Conservation (phyloP, 2,113 vertebrate genomes). For the Rallus limicola region DNA sequence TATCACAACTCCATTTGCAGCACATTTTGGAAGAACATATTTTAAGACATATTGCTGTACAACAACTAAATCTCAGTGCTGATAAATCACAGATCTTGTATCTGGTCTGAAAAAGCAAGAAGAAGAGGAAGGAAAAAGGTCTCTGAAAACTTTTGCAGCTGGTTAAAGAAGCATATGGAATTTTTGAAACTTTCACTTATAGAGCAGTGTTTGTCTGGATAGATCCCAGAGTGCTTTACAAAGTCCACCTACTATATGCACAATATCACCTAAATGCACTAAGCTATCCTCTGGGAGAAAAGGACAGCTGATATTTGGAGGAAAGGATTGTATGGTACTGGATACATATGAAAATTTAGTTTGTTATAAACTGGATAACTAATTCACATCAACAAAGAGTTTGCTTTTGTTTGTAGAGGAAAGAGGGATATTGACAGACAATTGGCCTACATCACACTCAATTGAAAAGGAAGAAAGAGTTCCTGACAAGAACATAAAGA, state of each 20-base stretch:
- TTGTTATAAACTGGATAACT: not conserved
- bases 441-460: not conserved
- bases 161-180: not conserved
- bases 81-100: slow-evolving; percentile 50
- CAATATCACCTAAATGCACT: not conserved
- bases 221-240: not conserved
- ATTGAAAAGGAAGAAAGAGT: not conserved
- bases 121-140: not conserved
- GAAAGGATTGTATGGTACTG: not conserved
- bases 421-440: not conserved
- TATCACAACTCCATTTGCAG: slow-evolving; percentile 45
- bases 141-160: not conserved
- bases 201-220: not conserved
- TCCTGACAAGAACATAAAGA: not conserved
- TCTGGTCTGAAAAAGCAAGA: slow-evolving; percentile 8
- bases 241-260: not conserved
- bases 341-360: not conserved
- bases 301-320: not conserved
- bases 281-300: not conserved
- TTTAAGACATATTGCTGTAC: slow-evolving; percentile 62
- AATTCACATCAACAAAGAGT: not conserved
- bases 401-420: not conserved
- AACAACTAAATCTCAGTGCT: slow-evolving; percentile 40
- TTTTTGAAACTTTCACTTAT: slow-evolving; percentile 1
- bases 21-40: slow-evolving; percentile 59